Base-by-base conservation (phyloP, 2,888 invertebrate genomes). In the Sycophila texana region DNA sequence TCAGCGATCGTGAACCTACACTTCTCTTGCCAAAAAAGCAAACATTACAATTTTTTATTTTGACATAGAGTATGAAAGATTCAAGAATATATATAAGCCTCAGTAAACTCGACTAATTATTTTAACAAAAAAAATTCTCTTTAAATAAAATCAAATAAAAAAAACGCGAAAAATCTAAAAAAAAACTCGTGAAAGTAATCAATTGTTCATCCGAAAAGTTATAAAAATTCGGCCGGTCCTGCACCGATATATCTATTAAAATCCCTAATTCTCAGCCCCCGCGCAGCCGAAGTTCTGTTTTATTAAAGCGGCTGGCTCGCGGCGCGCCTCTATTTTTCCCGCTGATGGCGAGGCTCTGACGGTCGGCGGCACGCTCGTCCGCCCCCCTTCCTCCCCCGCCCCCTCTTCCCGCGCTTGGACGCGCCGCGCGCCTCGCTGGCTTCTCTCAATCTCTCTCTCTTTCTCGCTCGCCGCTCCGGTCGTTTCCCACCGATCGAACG, bases 331-430 rank as follows among this genome's bases (percentile, higher is more conserved):
- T 20, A 49, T 60, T 13, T 18, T 26, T 66, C 68, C 75, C 39
- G 57, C 65, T 74, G n/a, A n/a, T n/a, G 61, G 61, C 61, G 14
- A 39, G 60, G 71, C 71, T 68, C 55, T 22, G n/a, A 39, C 51
- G 65, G 63, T 60, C 67, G 75, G 57, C 67, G 68, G 75, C 75
- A n/a, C 63, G 68, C 70, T 55, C 61, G 58, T 14, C 22, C 39
- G 18, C 57, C 30, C 47, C 55, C 39, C 14, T 18, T 39, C 73
- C 70, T 47, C 58, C 12, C 14, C 72, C 65, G 51, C 77, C 49
- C 3, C 13, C 65, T 39, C 66, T 53, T 61, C 61, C 20, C 7
- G 61, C 61, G 18, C 14, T 61, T 26, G 49, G 30, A 12, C 47
- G 14, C 65, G 26, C 65, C 13, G 47, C 49, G 47, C 30, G 20